Base-by-base conservation (phyloP, 2,113 vertebrate genomes). In the Macheiramphus alcinus region DNA sequence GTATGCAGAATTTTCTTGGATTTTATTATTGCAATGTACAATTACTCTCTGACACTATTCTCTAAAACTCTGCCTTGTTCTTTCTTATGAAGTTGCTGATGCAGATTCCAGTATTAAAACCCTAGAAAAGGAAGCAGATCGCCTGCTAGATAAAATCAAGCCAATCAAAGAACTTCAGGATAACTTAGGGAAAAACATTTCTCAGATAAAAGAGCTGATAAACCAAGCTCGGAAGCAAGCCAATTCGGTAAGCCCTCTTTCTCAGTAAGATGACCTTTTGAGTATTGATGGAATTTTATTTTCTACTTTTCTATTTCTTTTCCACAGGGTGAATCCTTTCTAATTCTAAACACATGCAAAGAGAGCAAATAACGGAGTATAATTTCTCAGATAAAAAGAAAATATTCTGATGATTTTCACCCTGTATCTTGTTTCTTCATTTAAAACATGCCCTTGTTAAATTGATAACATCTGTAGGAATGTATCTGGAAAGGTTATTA, bases 181-280 rank as follows among this genome's bases (percentile, higher is more conserved):
- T 96, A 99, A 99, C 89, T 95, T 99, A 90, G 99, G 98, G 91
- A 99, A 98, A 93, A 99, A 99, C 96, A 99, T 99, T 96, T 99
- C 99, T 13, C 99, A 99, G 97, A 99, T 99, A 93, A 99, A 99
- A 94, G 99, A 99, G 81, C 97, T 99, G 85, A 99, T 99, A 97
- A 99, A 98, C 94, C 99, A 99, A 98, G 99, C 99, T 78, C 98
- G 99, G 95, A 99, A 99, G 92, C 99, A 99, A 98, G 99, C 99
- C 63, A 99, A 99, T 97, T 99, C 99, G 40, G 99, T 99, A 98
- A 99, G 99, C 78, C 25, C 6, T 59, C 56, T 92, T 88, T 61
- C 74, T 67, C 73, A 63, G 59, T 86, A 75, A 59, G n/a, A 20
- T 13, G 7, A 34, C 21, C 45, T 61, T 84, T 78, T 86, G 14